These are phyloP conservation scores for Cheilosia urbana DNA, from an alignment of 2,888 invertebrate species.

Conservation along the genomic window DNA sequence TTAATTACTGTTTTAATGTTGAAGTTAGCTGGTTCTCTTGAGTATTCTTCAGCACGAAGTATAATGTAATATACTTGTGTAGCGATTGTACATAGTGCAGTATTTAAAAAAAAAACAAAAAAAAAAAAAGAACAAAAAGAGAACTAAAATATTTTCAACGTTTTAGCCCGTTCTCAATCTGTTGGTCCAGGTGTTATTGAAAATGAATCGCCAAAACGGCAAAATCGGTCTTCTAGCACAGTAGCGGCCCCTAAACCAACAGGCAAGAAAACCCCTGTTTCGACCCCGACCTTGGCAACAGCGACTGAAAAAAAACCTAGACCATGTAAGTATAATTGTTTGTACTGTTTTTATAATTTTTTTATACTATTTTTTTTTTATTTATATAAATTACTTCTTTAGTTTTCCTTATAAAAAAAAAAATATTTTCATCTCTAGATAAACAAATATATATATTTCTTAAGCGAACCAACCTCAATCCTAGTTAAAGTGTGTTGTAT, in stretches of 20 bases:
- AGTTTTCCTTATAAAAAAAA: constrained; percentile 14
- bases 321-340: constrained; percentile 87
- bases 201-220: constrained; percentile 92
- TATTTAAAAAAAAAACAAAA: constrained; percentile 4
- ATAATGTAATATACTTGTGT: constrained; percentile 38
- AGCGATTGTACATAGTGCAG: constrained; percentile 44
- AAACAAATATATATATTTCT: constrained; percentile 21
- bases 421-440: constrained; percentile 14
- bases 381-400: constrained; percentile 6
- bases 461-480: constrained; percentile 18
- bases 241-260: constrained; percentile 85
- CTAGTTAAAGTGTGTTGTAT: constrained; percentile 22
- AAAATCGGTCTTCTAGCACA: constrained; percentile 85
- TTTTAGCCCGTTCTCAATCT: constrained; percentile 87
- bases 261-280: constrained; percentile 86
- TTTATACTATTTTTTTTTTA: background rate
- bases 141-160: constrained; percentile 60
- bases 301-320: constrained; percentile 86
- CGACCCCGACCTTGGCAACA: constrained; percentile 85
- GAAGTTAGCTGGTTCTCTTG: constrained; percentile 37
- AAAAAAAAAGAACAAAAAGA: constrained; percentile 4
- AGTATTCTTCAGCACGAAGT: constrained; percentile 41
- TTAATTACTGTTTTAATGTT: constrained; percentile 28
- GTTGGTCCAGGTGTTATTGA: constrained; percentile 87
- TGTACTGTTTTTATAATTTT: constrained; percentile 22